These are phyloP conservation scores for Colletes latitarsis DNA, from an alignment of 1,140 invertebrate species.

Conservation along the genomic window DNA sequence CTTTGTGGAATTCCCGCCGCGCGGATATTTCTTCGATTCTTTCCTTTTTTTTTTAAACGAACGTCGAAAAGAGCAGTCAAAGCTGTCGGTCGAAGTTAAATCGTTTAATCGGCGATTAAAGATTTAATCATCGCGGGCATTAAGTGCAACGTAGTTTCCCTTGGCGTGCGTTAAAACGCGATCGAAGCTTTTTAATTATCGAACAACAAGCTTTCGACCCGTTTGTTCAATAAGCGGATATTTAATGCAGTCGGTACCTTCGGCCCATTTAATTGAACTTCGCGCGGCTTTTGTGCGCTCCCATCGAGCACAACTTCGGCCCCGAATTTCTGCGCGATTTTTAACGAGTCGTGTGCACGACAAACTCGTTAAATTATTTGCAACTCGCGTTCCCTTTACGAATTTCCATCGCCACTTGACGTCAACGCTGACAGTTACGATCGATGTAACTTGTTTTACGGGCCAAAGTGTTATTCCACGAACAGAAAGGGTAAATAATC, in stretches of 20 bases:
- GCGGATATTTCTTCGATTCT: neutral
- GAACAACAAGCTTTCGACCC: slow-evolving; percentile 1
- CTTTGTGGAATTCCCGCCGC: neutral
- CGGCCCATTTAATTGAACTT: slow-evolving; percentile 29
- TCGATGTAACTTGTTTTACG: neutral
- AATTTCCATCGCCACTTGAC: neutral
- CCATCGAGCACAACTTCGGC: slow-evolving; percentile 8
- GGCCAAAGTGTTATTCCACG: neutral
- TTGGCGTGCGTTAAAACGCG: neutral
- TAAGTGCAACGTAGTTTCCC: neutral
- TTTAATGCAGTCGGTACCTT: slow-evolving; percentile 20
- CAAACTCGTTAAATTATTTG: slow-evolving; percentile 29
- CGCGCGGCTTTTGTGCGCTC: slow-evolving; percentile 18
- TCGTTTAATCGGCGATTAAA: slow-evolving; percentile 23
- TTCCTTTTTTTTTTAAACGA: too few relatives aligned
- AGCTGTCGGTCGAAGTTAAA: neutral
- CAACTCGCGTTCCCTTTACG: neutral
- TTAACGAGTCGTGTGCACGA: slow-evolving; percentile 1
- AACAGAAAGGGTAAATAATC: neutral
- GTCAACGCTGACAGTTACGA: neutral
- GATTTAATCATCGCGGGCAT: slow-evolving; percentile 6
- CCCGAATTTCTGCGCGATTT: slow-evolving; percentile 7
- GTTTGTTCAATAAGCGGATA: slow-evolving; percentile 13
- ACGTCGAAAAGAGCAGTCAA: neutral
- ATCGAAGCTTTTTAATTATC: slow-evolving; percentile 43